phyloP scores from a whole-genome alignment of 2,888 invertebrate species.

The Drosophila neotestacea region DNA sequence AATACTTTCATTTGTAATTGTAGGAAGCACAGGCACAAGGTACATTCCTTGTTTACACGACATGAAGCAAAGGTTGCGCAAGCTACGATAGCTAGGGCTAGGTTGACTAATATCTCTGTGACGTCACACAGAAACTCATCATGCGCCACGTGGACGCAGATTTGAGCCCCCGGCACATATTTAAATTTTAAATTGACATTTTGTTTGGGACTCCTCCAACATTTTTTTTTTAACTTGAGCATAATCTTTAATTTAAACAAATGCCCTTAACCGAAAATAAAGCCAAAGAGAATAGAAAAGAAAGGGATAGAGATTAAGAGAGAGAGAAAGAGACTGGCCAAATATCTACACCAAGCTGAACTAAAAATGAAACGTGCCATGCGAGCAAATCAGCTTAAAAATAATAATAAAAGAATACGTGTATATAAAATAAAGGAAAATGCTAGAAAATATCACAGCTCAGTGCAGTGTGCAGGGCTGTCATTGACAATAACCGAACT shows the following conservation, averaged over 20 bases:
- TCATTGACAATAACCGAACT: slow-evolving; percentile 43
- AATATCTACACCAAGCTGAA: slow-evolving; percentile 51
- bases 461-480: slow-evolving; percentile 31
- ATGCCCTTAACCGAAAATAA: slow-evolving; percentile 72
- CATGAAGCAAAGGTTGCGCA: slow-evolving; percentile 14
- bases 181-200: slow-evolving; percentile 64
- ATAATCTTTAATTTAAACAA: slow-evolving; percentile 77
- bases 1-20: slow-evolving; percentile 61
- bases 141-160: slow-evolving; percentile 54
- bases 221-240: slow-evolving; percentile 52
- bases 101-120: slow-evolving; percentile 7
- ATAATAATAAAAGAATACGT: slow-evolving; percentile 57
- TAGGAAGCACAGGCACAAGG: slow-evolving; percentile 20
- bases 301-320: neutral
- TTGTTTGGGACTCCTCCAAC: slow-evolving; percentile 7
- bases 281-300: slow-evolving; percentile 33
- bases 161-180: slow-evolving; percentile 48
- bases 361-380: slow-evolving; percentile 70
- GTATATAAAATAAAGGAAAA: slow-evolving; percentile 49
- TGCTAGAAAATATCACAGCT: slow-evolving; percentile 34
- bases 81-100: neutral
- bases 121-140: slow-evolving; percentile 45
- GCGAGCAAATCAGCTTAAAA: slow-evolving; percentile 72
- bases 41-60: slow-evolving; percentile 38
- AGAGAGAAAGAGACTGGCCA: slow-evolving; percentile 6